Base-by-base conservation (phyloP, 2,113 vertebrate genomes). In the Lamprotornis superbus region DNA sequence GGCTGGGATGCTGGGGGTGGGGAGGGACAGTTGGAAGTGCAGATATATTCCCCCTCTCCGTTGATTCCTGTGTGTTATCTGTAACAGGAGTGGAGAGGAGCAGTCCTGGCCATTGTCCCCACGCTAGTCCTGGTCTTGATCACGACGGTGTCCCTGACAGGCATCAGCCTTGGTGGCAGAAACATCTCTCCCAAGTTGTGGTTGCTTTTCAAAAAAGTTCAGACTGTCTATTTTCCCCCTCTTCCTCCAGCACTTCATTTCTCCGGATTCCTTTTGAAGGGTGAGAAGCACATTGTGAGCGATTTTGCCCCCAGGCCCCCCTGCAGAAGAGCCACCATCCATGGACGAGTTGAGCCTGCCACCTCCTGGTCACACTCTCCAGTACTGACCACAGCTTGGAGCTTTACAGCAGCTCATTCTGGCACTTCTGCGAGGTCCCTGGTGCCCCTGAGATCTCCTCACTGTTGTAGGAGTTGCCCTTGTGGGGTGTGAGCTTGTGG, bases 101-200 rank as follows among this genome's bases (percentile, higher is more conserved):
- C 28, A 14, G 33, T 10, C 30, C 23, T 52, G 47, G 83, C 40
- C 2, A 0, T 22, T 55, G 21, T 90, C 47, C 86, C 44, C 49
- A 4, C 0, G 0, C 22, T 15, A 2, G 25, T 33, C 39, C 15
- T 0, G 1, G 40, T 0, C 2, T 3, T 27, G 70, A 63, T 60
- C 0, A 0, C 0, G 1, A 3, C 35, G 4, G 2, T 25, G 57
- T 40, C 50, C 60, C 44, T 5, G 1, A 3, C 2, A 30, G 10
- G 12, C 28, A 2, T 23, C 2, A 17, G 23, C 47, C 35, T 74
- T 22, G 64, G 7, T 15, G 60, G n/a, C 77, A 87, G 57, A 57
- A 93, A 57, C 2, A 0, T 7, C 37, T 84, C 69, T 69, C 47
- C 74, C 19, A 10, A 50, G n/a, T 2, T 39, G 67, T 35, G 57